phyloP scores from a whole-genome alignment of 1,140 invertebrate genomes.

The Megathymus violae region DNA sequence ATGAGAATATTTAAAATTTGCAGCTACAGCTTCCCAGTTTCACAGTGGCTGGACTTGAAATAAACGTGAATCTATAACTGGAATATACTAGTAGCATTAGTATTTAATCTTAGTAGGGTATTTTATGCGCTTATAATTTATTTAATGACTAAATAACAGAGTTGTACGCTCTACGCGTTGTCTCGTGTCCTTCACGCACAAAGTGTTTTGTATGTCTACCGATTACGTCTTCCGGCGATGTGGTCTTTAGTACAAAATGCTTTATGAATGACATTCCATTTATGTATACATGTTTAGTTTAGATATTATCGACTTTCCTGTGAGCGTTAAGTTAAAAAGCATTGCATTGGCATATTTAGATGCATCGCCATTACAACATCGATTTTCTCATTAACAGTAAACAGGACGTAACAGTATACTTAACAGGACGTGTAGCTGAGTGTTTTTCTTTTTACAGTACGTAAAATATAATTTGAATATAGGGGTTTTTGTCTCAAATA shows the following conservation, averaged over 20 bases:
- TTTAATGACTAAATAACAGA: conserved; percentile 45
- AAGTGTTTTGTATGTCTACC: conserved; percentile 47
- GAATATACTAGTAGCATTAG: not conserved
- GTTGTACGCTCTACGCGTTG: conserved; percentile 64
- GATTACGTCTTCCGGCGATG: conserved; percentile 59
- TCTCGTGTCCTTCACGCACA: conserved; percentile 56
- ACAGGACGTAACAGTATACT: too few relatives aligned
- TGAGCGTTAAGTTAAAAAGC: too few relatives aligned
- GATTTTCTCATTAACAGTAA: not conserved
- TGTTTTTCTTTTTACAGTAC: not conserved
- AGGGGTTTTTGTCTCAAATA: not conserved
- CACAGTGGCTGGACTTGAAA: not conserved
- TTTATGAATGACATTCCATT: conserved; percentile 37
- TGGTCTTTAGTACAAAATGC: conserved; percentile 45
- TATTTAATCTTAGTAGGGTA: conserved; percentile 5
- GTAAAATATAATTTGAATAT: conserved; percentile 6
- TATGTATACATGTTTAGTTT: not conserved
- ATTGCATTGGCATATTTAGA: too few relatives aligned
- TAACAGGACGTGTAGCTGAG: not conserved
- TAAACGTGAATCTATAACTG: conserved; percentile 8
- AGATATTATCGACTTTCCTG: too few relatives aligned
- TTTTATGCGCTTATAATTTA: conserved; percentile 20
- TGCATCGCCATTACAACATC: not conserved
- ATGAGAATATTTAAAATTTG: conserved; percentile 19
- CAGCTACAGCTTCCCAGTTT: not conserved